Evolutionary conservation across 2,113 vertebrate genomes (phyloP), one percentile per base, ranked within the genome.

Genomic region (Collichthys lucidus): DNA sequence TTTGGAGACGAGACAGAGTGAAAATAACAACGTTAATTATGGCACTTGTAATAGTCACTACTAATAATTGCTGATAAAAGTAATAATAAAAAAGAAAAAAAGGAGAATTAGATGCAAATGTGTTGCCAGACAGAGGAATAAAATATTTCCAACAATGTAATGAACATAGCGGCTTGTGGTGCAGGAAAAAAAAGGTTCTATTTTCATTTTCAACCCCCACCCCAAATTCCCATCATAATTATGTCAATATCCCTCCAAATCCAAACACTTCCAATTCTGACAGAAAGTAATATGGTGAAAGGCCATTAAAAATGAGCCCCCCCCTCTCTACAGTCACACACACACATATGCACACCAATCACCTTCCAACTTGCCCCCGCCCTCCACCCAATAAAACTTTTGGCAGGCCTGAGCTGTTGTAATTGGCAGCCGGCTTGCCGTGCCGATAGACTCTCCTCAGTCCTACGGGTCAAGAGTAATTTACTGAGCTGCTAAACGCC

Each of bases 391-490:
- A 94, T 95, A 94, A 93, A 94, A 94, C 90, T 94, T 94, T 96
- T 96, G 94, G 95, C 95, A 95, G 92, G 89, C 85, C 87, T 80
- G 89, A 87, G 89, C 85, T 83, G 90, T 93, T 95, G 93, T 95
- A 95, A 94, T 95, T 95, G 94, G 94, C 94, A 95, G 93, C 81
- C 93, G 86, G 72, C 90, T 94, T 91, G 92, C 92, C 90, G 86
- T 89, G 91, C 93, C 85, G 92, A 94, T 95, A 94, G 92, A 94
- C 94, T 95, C 91, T 86, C 93, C 91, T 89, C 89, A 91, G 91
- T 95, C 92, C 93, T 93, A 55, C 82, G 90, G 95, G 95, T 95
- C 94, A 95, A 95, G 95, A 95, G 93, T 95, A 95, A 95, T 96
- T 95, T 95, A 95, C 92, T 93, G 93, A 95, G 90, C 93, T 88